Base-by-base conservation (phyloP, 37 sponge, comb jelly and placozoan species). In the Mnemiopsis leidyi region DNA sequence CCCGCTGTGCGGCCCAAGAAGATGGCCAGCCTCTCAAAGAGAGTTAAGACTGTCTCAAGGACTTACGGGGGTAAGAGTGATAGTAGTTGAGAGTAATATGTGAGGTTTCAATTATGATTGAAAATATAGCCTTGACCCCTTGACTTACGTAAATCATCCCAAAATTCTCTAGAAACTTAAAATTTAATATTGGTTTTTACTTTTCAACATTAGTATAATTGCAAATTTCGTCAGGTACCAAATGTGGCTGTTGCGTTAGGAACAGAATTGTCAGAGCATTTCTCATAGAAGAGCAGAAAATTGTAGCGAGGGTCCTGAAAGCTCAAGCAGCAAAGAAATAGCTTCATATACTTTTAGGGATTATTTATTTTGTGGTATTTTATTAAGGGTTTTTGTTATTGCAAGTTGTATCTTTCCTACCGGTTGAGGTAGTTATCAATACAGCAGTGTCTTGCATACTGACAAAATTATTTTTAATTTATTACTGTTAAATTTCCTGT, bases 271-370 rank as follows among this genome's bases (percentile, higher is more conserved):
- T 98, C 7, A 38, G 97, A 39, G 98, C 98, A 25, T 98, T 98
- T 88, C 82, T 98, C 48, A 97, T 96, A n/a, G 98, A 98, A 68
- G 98, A 98, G 40, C 96, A 98, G 83, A 96, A 96, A 94, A 95
- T 98, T 40, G 98, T 98, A 36, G 93, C 92, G 21, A 48, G 95
- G 35, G 95, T 96, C 69, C 82, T 97, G 76, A 97, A 96, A 36
- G 94, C 93, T 28, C 75, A 71, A 18, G 75, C 75, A 23, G 61
- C 9, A 48, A 71, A 71, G 75, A 71, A 71, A 71, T 71, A 71
- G 23, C 26, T 71, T 71, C 30, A n/a, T 71, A 23, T 5, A 48
- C 61, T 48, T 18, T 18, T 18, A 18, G 61, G 13, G 9, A 18
- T 18, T 5, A 48, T 18, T 48, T 48, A 18, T 48, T 18, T 48